Conservation (phyloP, 2,888 invertebrate species). For the Leptopilina drosophilae region DNA sequence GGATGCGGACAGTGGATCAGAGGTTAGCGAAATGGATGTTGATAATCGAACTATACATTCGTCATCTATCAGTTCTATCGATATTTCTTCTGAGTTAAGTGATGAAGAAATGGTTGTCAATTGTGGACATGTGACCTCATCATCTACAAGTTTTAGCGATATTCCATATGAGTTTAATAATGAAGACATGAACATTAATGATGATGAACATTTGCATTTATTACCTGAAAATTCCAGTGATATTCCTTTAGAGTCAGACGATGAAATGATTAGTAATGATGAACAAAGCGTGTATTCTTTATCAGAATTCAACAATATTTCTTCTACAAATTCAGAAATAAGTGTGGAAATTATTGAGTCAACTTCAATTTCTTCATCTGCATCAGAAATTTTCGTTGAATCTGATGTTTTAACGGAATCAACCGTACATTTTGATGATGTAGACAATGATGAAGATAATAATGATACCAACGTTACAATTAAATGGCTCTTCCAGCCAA, state of each 20-base stretch:
- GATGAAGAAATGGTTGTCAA: background rate
- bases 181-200: background rate
- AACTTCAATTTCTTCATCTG: conserved; percentile 1
- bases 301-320: background rate
- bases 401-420: background rate
- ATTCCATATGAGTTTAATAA: background rate
- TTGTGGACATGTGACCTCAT: background rate
- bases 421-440: background rate
- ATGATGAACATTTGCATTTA: background rate
- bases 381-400: background rate
- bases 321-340: conserved; percentile 3
- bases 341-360: background rate
- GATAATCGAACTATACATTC: too few relatives aligned
- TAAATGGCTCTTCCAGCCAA: background rate
- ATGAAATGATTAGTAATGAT: background rate
- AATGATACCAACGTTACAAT: background rate
- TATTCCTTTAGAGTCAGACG: background rate
- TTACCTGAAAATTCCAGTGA: background rate
- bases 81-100: background rate
- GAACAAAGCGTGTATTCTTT: background rate
- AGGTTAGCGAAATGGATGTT: too few relatives aligned
- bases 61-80: too few relatives aligned
- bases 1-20: background rate
- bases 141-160: background rate
- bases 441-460: background rate